Percentiles rank a stretch among this genome's conserved stretches.
Conservation (phyloP, 2,888 invertebrate genomes). For the Dione juno region DNA sequence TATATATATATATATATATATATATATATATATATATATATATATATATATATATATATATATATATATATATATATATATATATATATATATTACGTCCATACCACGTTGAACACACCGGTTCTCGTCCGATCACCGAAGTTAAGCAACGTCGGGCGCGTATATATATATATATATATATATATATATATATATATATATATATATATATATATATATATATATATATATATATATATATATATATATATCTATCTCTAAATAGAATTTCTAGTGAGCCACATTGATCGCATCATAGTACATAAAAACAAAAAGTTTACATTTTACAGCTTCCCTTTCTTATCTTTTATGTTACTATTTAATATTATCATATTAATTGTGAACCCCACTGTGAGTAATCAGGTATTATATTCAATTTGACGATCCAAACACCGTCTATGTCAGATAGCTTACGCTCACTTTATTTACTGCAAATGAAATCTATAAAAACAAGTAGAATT, state of each 20-base stretch:
- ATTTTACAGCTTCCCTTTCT: neutral
- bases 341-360: neutral
- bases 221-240: too few relatives aligned
- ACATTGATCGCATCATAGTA: neutral
- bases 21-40: too few relatives aligned
- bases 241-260: neutral
- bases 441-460: conserved; percentile 6
- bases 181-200: too few relatives aligned
- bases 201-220: too few relatives aligned
- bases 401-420: conserved; percentile 23
- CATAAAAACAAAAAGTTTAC: neutral
- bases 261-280: neutral
- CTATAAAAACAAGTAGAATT: conserved; percentile 12
- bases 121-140: conserved; percentile 64
- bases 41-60: too few relatives aligned
- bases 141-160: conserved; percentile 60
- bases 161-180: too few relatives aligned
- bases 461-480: conserved; percentile 20
- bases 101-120: too few relatives aligned
- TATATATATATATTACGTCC: too few relatives aligned
- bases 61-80: too few relatives aligned
- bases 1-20: too few relatives aligned
- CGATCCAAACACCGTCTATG: neutral
- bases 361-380: conserved; percentile 20
- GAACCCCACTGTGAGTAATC: conserved; percentile 20